phyloP scores from a whole-genome alignment of 2,113 vertebrate genomes.

The Nycticorax nycticorax region DNA sequence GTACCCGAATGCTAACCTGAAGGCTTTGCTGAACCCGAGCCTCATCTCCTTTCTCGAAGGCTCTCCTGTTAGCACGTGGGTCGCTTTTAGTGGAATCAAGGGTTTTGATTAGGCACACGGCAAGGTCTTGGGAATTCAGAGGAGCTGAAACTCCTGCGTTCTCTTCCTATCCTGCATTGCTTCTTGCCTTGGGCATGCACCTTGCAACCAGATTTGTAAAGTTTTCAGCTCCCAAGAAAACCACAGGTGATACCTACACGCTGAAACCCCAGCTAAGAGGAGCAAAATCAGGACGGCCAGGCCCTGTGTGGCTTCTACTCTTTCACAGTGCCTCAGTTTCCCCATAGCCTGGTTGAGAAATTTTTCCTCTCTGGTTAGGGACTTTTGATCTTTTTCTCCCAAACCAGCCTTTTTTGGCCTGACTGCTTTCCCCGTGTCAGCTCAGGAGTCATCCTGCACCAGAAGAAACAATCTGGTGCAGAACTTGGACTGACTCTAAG shows the following conservation, averaged over 20 bases:
- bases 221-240: neutral
- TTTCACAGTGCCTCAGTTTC: neutral
- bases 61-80: accelerated
- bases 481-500: neutral
- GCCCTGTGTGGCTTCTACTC: accelerated
- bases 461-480: neutral
- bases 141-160: neutral
- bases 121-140: accelerated
- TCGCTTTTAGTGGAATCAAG: no score
- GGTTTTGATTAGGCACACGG: accelerated
- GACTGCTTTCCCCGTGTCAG: neutral
- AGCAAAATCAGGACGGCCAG: accelerated
- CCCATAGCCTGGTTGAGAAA: neutral
- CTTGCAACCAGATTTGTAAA: neutral
- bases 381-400: neutral
- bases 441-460: neutral
- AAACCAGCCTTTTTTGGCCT: neutral
- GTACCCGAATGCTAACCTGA: neutral
- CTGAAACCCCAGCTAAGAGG: accelerated
- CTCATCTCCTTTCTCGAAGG: neutral
- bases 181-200: neutral
- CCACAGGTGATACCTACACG: accelerated
- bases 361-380: neutral
- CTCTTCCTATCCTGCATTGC: neutral
- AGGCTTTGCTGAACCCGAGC: neutral